Evolutionary conservation across 2,113 vertebrate species (phyloP).

Genomic region (Bagarius yarrelli): DNA sequence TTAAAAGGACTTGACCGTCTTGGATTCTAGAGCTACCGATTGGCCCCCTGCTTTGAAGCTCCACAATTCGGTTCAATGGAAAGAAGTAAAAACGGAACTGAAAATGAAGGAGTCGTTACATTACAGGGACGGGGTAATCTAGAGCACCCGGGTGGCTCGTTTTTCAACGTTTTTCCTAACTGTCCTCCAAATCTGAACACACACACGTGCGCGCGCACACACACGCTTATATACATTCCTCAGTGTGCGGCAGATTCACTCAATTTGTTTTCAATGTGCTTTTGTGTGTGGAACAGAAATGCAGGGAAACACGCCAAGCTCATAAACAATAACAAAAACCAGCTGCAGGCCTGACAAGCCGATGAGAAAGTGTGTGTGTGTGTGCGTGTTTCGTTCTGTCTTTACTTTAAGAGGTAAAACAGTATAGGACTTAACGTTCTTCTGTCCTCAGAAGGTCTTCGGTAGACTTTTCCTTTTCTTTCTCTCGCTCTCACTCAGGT

Average conservation of each 20-base stretch:
- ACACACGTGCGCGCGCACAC: slow-evolving; percentile 1
- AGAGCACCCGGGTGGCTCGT: neutral
- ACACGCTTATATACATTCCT: slow-evolving; percentile 42
- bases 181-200: slow-evolving; percentile 36
- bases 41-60: too few relatives aligned
- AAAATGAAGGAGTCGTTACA: neutral
- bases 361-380: slow-evolving; percentile 11
- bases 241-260: slow-evolving; percentile 51
- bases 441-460: slow-evolving; percentile 6
- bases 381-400: neutral
- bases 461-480: neutral
- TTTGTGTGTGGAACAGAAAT: slow-evolving; percentile 51
- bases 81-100: neutral
- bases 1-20: too few relatives aligned
- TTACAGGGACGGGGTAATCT: neutral
- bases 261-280: slow-evolving; percentile 55
- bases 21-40: too few relatives aligned
- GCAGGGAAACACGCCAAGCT: slow-evolving; percentile 38
- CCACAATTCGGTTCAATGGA: too few relatives aligned
- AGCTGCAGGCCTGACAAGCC: slow-evolving; percentile 41
- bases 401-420: slow-evolving; percentile 16
- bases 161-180: slow-evolving; percentile 15
- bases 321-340: slow-evolving; percentile 50
- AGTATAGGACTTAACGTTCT: slow-evolving; percentile 31
- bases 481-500: slow-evolving; percentile 7